Percentiles rank a stretch among this genome's conserved stretches.
Conservation (phyloP, 2,888 invertebrate species). For the Tryphoninae sp. region DNA sequence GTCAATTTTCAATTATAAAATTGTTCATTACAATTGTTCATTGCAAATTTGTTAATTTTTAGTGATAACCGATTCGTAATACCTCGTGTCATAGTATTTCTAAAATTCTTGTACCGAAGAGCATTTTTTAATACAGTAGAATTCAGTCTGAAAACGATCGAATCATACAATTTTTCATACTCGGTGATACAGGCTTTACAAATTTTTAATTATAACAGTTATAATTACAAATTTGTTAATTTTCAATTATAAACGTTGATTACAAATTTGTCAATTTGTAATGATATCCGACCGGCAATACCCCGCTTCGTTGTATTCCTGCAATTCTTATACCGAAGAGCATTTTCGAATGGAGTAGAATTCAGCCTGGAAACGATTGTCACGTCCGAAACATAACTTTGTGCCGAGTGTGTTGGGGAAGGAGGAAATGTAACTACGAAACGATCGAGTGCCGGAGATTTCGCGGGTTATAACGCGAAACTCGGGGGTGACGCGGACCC, state of each 20-base stretch:
- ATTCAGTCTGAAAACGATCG: constrained; percentile 33
- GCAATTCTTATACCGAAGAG: constrained; percentile 32
- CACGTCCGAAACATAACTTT: constrained; percentile 60
- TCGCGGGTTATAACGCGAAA: neutral
- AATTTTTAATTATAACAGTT: neutral
- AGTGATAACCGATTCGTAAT: neutral
- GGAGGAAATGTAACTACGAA: constrained; percentile 54
- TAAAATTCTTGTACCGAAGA: constrained; percentile 29
- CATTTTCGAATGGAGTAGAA: constrained; percentile 15
- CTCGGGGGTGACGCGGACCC: neutral
- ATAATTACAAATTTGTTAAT: neutral
- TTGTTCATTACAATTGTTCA: neutral
- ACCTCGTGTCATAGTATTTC: constrained; percentile 1
- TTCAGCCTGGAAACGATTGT: constrained; percentile 39
- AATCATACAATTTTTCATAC: no score
- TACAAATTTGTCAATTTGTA: neutral
- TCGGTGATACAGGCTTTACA: neutral
- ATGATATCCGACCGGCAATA: neutral
- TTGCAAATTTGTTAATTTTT: neutral
- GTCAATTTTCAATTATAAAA: neutral
- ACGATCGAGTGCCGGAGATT: constrained; percentile 54
- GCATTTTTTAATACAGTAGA: constrained; percentile 17
- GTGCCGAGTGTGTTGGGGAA: neutral
- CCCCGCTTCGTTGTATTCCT: constrained; percentile 8
- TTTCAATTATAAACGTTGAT: neutral